A percentile compares a stretch with the other conserved stretches of the same genome.
phyloP scores from a whole-genome alignment of 2,113 vertebrate species.

The Bufo bufo region DNA sequence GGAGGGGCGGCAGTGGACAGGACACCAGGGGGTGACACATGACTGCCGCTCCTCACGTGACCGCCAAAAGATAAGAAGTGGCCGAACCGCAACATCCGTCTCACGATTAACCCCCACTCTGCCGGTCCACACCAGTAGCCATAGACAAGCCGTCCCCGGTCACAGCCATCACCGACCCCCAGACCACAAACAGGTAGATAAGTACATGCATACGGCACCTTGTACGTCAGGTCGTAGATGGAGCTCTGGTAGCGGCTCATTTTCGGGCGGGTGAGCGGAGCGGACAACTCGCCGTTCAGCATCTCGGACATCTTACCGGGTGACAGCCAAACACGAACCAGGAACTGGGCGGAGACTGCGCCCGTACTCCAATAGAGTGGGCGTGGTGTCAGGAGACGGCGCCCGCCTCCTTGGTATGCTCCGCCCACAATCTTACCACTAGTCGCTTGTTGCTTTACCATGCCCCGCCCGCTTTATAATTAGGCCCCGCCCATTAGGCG shows the following conservation, averaged over 20 bases:
- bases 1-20: no score
- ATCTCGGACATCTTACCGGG: neutral
- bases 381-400: neutral
- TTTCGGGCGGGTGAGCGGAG: no score
- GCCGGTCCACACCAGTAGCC: neutral
- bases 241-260: neutral
- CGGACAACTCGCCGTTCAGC: neutral
- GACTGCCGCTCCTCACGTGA: neutral
- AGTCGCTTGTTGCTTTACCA: no score
- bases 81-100: neutral
- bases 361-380: neutral
- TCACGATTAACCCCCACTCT: neutral
- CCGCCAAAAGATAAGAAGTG: neutral
- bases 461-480: neutral
- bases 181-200: no score
- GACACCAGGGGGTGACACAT: neutral
- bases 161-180: no score
- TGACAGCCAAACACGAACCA: neutral
- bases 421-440: neutral
- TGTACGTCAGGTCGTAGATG: conserved; percentile 8
- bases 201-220: conserved; percentile 8
- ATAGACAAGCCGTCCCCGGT: no score
- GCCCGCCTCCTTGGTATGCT: no score
- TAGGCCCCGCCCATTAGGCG: neutral
- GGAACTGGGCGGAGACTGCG: neutral